Evolutionary conservation across 2,888 invertebrate species (phyloP).

Genomic region (Amphimallon solstitiale): DNA sequence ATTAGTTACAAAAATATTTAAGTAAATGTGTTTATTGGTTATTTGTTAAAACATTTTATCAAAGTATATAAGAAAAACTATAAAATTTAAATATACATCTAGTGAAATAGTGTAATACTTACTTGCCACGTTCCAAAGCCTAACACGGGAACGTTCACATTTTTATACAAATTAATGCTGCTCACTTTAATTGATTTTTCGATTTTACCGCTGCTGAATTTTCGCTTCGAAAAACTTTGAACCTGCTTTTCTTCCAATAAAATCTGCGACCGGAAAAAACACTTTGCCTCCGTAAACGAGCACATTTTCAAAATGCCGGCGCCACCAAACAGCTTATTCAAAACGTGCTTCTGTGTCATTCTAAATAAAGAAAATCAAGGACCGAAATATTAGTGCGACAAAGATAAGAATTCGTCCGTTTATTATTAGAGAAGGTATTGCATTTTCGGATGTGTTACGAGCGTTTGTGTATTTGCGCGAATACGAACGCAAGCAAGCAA

Average conservation of each 20-base stretch:
- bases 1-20: no score
- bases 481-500: no score
- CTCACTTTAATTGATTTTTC: not conserved
- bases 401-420: constrained; percentile 6
- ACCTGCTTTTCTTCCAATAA: constrained; percentile 32
- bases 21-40: no score
- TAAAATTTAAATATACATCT: no score
- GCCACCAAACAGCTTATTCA: not conserved
- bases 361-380: constrained; percentile 18
- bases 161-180: constrained; percentile 4
- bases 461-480: no score
- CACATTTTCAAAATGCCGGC: constrained; percentile 33
- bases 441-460: not conserved
- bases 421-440: constrained; percentile 29
- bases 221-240: constrained; percentile 16
- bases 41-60: no score
- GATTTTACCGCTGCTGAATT: constrained; percentile 22
- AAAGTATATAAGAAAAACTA: no score
- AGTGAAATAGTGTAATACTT: no score
- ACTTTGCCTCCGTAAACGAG: constrained; percentile 38
- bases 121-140: constrained; percentile 88
- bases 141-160: constrained; percentile 60
- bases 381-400: not conserved
- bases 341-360: constrained; percentile 10
- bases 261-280: constrained; percentile 39